Evolutionary conservation across 1,140 invertebrate species (phyloP), one percentile per base, ranked within the genome.

Genomic region (Aphaenogaster rudis): DNA sequence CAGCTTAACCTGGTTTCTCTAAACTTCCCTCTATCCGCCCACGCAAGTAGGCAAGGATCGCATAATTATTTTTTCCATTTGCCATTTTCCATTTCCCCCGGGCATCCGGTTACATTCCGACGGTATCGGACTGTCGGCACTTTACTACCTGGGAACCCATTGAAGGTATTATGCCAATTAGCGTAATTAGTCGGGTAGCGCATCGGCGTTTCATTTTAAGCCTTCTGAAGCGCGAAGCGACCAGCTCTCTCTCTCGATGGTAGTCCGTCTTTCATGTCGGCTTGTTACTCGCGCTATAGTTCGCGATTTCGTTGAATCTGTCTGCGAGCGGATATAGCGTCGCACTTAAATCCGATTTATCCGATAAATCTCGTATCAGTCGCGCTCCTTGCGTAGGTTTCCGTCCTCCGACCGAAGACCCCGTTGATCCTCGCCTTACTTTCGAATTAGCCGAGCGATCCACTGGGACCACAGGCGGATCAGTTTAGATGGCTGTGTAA

Each of bases 141-240:
- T 88, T 79, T 80, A 66, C 88, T 86, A 89, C 88, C 88, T 84
- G 77, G 52, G 76, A 90, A 90, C 88, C 82, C 72, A 89, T 86
- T 76, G 86, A 88, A 88, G 91, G 92, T 92, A 92, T 93, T 93
- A 92, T 92, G 81, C 91, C 92, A 93, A 93, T 93, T 93, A 93
- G 88, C 89, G 88, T 93, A 93, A 93, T 93, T 93, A 92, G 93
- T 92, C 86, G 59, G 88, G 28, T 36, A 39, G 85, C 42, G 42
- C 84, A 82, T 74, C 57, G 69, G 63, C 87, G 84, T 92, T 92
- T 89, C 80, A 86, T 90, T 86, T 78, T 91, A 91, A 91, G 72
- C 89, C 82, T 84, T 81, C 84, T 88, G 82, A 88, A 90, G 79
- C 89, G 81, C 77, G 71, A 82, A 82, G 77, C 64, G 63, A 86